Percentiles rank a stretch among this genome's conserved stretches.
Evolutionary conservation across 2,888 invertebrate genomes (phyloP).

Genomic region (Lordiphosa andalusiaca): DNA sequence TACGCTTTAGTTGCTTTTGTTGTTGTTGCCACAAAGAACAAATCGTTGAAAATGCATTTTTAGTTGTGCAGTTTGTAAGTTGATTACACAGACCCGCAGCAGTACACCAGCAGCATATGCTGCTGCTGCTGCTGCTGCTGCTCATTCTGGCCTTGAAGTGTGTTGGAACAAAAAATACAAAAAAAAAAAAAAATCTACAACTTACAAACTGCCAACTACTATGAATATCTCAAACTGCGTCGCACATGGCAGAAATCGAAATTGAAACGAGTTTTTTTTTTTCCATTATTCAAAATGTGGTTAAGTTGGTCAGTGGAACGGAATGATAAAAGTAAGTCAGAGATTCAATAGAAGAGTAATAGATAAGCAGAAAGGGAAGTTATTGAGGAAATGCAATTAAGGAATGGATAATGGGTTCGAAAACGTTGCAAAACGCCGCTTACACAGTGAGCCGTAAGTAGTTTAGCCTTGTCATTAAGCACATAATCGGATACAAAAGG

Average conservation of each 20-base stretch:
- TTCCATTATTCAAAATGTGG: constrained; percentile 14
- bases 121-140: constrained; percentile 27
- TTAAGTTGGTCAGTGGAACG: constrained; percentile 62
- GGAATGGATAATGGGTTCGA: too few relatives aligned
- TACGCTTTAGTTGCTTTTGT: constrained; percentile 56
- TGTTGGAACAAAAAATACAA: constrained; percentile 8
- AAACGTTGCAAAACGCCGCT: too few relatives aligned
- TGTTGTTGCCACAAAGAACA: constrained; percentile 57
- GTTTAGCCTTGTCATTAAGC: too few relatives aligned
- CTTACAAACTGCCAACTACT: constrained; percentile 16
- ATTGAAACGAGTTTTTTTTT: constrained; percentile 56
- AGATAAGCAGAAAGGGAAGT: constrained; percentile 24
- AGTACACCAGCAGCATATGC: constrained; percentile 62
- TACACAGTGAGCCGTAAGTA: too few relatives aligned
- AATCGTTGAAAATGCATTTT: constrained; percentile 50
- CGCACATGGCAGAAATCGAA: constrained; percentile 45
- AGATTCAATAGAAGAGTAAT: constrained; percentile 9
- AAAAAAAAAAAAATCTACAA: constrained; percentile 10
- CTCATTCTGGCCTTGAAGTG: constrained; percentile 69
- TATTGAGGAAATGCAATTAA: constrained; percentile 2
- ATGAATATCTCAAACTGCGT: constrained; percentile 46
- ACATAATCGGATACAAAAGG: too few relatives aligned
- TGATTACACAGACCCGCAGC: constrained; percentile 52
- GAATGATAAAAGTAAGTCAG: constrained; percentile 26
- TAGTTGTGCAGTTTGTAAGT: constrained; percentile 49